Conservation (phyloP, 2,888 invertebrate genomes). For the Caenorhabditis japonica region DNA sequence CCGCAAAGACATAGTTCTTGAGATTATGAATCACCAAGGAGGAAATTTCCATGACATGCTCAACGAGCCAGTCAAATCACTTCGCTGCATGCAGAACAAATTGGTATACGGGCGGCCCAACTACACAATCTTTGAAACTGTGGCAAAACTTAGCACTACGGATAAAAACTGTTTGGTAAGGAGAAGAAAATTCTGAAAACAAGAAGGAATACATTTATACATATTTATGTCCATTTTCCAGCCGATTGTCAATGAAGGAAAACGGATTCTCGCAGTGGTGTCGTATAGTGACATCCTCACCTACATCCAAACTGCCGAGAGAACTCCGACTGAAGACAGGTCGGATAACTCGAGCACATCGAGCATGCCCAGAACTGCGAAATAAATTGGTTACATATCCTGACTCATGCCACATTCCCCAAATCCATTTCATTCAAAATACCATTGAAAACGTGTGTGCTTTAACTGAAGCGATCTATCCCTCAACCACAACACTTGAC, state of each 20-base stretch:
- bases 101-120: conserved; percentile 49
- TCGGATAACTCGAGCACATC: conserved; percentile 35
- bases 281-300: conserved; percentile 72
- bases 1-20: conserved; percentile 67
- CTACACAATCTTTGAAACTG: conserved; percentile 64
- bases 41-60: conserved; percentile 63
- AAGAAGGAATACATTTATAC: too few species aligned
- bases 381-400: conserved; percentile 27
- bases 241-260: conserved; percentile 62
- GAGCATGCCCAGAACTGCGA: conserved; percentile 25
- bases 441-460: conserved; percentile 15
- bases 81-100: conserved; percentile 41
- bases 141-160: conserved; percentile 58
- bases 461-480: conserved; percentile 43
- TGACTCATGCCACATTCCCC: conserved; percentile 1
- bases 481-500: conserved; percentile 19
- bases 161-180: conserved; percentile 58
- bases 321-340: conserved; percentile 40
- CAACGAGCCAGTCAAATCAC: conserved; percentile 59
- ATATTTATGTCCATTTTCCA: too few species aligned
- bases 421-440: conserved; percentile 1
- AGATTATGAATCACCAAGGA: conserved; percentile 60
- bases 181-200: background rate
- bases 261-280: conserved; percentile 67
- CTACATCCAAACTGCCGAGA: conserved; percentile 62